These are phyloP conservation scores for Rousettus leschenaultii DNA, from an alignment of 2,113 vertebrate species.

Conservation along the genomic window DNA sequence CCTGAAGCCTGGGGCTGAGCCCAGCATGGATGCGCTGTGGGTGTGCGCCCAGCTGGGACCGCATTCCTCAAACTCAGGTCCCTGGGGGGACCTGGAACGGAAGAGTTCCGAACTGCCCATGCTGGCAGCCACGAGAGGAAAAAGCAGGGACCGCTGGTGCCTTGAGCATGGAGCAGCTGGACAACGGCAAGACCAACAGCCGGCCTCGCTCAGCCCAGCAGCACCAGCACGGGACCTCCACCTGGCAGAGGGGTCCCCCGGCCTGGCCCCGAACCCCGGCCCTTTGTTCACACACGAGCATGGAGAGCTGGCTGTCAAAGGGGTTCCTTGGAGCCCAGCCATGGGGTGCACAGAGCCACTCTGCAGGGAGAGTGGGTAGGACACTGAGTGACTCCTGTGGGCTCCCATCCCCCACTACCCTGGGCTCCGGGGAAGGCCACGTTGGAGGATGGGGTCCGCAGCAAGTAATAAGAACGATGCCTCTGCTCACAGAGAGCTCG, in stretches of 20 bases:
- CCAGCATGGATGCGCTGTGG: accelerated
- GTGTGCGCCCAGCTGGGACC: neutral
- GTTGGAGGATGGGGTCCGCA: neutral
- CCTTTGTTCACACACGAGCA: neutral
- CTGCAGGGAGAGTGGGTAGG: neutral
- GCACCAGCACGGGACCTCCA: accelerated
- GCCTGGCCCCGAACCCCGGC: neutral
- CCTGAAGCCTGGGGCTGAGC: neutral
- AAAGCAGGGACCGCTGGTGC: neutral
- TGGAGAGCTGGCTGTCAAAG: neutral
- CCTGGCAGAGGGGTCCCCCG: neutral
- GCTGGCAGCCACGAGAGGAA: neutral
- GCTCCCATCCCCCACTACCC: no score
- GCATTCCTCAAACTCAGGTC: neutral
- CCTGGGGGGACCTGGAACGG: neutral
- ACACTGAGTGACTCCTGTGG: neutral
- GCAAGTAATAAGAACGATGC: no score
- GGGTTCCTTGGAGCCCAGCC: neutral
- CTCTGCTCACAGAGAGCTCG: neutral
- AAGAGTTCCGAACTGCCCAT: no score
- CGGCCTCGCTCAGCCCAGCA: neutral
- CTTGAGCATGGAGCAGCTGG: neutral
- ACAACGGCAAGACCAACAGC: neutral
- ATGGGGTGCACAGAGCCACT: neutral
- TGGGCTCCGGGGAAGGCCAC: neutral